A percentile compares a stretch with the other conserved stretches of the same genome.
These are phyloP conservation scores for Spicauda simplicius DNA, from an alignment of 2,888 invertebrate species.

Conservation along the genomic window DNA sequence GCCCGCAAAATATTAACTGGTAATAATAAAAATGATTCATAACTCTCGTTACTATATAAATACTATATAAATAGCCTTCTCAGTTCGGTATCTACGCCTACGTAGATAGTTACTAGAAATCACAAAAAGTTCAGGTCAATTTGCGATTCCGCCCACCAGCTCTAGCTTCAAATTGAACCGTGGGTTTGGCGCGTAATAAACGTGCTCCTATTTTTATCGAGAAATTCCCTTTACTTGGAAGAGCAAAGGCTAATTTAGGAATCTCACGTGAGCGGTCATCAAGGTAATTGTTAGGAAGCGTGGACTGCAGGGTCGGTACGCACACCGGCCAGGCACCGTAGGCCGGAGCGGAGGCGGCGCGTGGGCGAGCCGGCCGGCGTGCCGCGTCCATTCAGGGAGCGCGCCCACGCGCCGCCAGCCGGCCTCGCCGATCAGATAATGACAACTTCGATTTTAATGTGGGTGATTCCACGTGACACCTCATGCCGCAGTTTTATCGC, in stretches of 20 bases:
- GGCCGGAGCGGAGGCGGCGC: slow-evolving; percentile 50
- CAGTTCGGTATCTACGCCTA: slow-evolving; percentile 1
- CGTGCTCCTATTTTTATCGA: slow-evolving; percentile 33
- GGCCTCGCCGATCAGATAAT: slow-evolving; percentile 63
- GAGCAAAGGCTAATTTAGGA: slow-evolving; percentile 48
- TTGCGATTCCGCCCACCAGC: slow-evolving; percentile 20
- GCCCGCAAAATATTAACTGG: not conserved
- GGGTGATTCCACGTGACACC: slow-evolving; percentile 43
- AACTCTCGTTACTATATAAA: slow-evolving; percentile 1
- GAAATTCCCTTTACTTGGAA: slow-evolving; percentile 37
- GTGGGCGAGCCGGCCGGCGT: slow-evolving; percentile 62
- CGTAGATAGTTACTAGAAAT: slow-evolving; percentile 12
- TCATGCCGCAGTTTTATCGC: not conserved
- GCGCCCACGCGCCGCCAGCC: slow-evolving; percentile 57
- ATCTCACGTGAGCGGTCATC: slow-evolving; percentile 51
- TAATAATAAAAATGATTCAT: slow-evolving; percentile 1
- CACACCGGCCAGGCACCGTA: slow-evolving; percentile 38
- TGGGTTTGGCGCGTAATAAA: slow-evolving; percentile 28
- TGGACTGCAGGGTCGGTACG: slow-evolving; percentile 18
- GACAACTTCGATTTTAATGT: slow-evolving; percentile 57
- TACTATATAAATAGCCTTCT: slow-evolving; percentile 13
- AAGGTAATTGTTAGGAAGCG: slow-evolving; percentile 59
- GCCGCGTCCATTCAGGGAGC: slow-evolving; percentile 65
- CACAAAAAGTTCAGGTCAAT: slow-evolving; percentile 21
- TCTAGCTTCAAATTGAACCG: slow-evolving; percentile 18